These are phyloP conservation scores for Empidonax alnorum DNA, from an alignment of 2,113 vertebrate genomes.

Conservation along the genomic window DNA sequence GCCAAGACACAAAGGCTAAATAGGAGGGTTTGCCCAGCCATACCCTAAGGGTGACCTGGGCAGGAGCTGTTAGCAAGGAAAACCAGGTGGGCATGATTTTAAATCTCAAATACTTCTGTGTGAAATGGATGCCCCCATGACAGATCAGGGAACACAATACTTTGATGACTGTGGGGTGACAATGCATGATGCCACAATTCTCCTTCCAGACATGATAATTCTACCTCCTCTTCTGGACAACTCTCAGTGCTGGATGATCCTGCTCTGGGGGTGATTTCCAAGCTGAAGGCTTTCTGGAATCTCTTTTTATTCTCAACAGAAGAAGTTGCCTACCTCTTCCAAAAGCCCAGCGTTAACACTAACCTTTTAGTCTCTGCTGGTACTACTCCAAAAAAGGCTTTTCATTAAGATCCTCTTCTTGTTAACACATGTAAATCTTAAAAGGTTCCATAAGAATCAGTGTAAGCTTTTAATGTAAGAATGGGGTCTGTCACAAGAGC, in stretches of 20 bases:
- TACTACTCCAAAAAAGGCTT: too few relatives aligned
- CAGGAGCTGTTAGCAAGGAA: background rate
- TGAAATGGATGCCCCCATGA: background rate
- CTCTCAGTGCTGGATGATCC: accelerated
- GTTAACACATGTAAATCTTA: background rate
- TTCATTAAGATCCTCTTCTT: background rate
- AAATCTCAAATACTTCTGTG: background rate
- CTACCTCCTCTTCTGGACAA: background rate
- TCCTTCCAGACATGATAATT: background rate
- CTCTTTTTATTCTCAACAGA: background rate
- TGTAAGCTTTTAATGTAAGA: background rate
- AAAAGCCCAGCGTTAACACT: too few relatives aligned
- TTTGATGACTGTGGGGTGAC: background rate
- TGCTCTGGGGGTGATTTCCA: background rate
- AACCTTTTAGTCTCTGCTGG: too few relatives aligned
- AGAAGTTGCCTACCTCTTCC: too few relatives aligned
- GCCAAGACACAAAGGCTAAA: background rate
- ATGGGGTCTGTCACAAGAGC: background rate
- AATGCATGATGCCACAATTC: background rate
- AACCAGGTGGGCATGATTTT: background rate
- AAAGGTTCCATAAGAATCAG: background rate
- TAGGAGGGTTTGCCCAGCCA: background rate
- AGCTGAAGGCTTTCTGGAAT: background rate
- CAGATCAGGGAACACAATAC: background rate
- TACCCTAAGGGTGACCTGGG: too few relatives aligned